Percentiles rank a stretch among this genome's conserved stretches.
phyloP scores from a whole-genome alignment of 2,797 vertebrate genomes.

The Falco naumanni region DNA sequence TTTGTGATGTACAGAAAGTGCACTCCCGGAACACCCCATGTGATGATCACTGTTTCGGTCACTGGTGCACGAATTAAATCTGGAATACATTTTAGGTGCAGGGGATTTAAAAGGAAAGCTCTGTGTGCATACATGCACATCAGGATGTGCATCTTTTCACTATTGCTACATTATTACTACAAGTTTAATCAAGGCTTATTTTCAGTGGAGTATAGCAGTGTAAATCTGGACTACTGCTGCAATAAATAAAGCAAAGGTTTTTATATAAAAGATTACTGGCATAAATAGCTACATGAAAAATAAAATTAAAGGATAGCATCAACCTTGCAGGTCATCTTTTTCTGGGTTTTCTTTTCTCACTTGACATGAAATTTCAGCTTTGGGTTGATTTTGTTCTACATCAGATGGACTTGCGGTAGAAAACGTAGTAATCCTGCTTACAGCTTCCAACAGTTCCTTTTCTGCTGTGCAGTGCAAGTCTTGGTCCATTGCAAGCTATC shows the following conservation, averaged over 20 bases:
- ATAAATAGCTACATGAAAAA: background rate
- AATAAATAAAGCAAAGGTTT: background rate
- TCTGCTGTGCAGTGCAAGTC: background rate
- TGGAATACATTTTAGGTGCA: background rate
- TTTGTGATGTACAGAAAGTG: background rate
- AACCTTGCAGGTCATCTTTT: slow-evolving; percentile 14
- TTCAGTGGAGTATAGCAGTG: background rate
- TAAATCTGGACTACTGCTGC: background rate
- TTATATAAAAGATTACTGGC: background rate
- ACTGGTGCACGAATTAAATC: background rate
- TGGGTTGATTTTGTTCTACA: slow-evolving; percentile 2
- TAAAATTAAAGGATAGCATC: background rate
- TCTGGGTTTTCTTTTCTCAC: background rate
- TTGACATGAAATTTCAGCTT: background rate
- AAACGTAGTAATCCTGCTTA: background rate
- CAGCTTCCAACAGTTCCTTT: background rate
- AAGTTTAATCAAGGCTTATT: background rate
- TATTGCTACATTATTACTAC: background rate
- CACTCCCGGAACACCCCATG: background rate
- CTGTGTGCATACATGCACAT: background rate
- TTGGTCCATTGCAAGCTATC: slow-evolving; percentile 46
- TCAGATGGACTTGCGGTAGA: background rate
- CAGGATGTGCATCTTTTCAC: background rate
- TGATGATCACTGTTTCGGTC: background rate
- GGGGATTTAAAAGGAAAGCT: background rate